These are phyloP conservation scores for Dasypolia templi DNA, from an alignment of 2,888 invertebrate species.

Conservation along the genomic window DNA sequence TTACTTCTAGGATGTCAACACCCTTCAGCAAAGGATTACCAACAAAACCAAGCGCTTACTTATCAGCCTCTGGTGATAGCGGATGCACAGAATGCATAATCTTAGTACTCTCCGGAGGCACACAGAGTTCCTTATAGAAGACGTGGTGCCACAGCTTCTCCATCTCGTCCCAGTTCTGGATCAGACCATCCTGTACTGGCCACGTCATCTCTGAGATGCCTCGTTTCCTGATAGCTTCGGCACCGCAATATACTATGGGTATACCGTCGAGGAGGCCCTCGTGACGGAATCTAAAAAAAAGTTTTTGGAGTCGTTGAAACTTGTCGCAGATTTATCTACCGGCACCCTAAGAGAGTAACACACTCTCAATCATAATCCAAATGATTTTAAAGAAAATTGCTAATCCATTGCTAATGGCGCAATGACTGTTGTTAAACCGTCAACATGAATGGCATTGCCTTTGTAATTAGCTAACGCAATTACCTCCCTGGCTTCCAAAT, in stretches of 20 bases:
- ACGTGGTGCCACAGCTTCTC: conserved; percentile 97
- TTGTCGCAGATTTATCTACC: not conserved
- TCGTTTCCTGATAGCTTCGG: conserved; percentile 90
- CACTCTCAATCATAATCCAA: not conserved
- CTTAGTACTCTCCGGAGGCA: conserved; percentile 95
- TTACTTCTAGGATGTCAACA: not conserved
- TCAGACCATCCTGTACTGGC: conserved; percentile 94
- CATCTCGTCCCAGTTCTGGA: conserved; percentile 96
- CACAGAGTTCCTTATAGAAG: conserved; percentile 95
- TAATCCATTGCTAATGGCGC: not conserved
- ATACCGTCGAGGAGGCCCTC: conserved; percentile 74
- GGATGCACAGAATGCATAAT: conserved; percentile 95
- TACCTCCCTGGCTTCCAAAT: not conserved
- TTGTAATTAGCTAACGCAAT: not conserved
- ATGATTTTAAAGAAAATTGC: not conserved
- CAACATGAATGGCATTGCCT: not conserved
- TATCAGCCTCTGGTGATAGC: conserved; percentile 94
- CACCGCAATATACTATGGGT: conserved; percentile 89
- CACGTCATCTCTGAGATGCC: conserved; percentile 91
- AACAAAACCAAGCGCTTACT: conserved; percentile 67
- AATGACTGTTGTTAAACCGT: not conserved
- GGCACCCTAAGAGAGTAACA: too few relatives aligned
- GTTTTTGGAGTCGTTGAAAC: not conserved
- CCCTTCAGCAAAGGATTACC: not conserved
- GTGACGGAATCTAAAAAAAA: conserved; percentile 73